Base-by-base conservation (phyloP, 2,113 vertebrate genomes). In the Agelaius phoeniceus region DNA sequence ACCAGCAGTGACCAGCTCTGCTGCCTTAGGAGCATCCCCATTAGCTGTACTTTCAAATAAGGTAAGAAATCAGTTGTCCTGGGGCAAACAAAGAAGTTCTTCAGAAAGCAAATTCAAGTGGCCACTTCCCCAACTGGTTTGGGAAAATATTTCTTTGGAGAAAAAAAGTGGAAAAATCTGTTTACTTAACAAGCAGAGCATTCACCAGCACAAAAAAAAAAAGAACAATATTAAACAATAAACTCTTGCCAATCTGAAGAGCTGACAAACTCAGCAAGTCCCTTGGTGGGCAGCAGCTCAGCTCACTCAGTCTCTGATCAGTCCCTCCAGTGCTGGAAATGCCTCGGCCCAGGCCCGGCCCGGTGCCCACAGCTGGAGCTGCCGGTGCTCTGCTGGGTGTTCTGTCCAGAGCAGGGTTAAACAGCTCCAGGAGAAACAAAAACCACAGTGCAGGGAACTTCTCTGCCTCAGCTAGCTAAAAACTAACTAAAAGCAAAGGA, bases 1-100 rank as follows among this genome's bases (percentile, higher is more conserved):
- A 20, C 43, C 1, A 7, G 20, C 72, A 30, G 2, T 17, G 30
- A 49, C 24, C 26, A 39, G 26, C 57, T 55, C 59, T 0, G 0
- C n/a, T 87, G 12, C 31, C 8, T 59, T n/a, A 18, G 55, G 33
- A 80, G 22, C 31, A 43, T 13, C 31, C 6, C 21, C 10, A 27
- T 52, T 67, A 31, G 37, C 20, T 62, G 18, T 41, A 4, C 75
- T 52, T 57, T 76, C 58, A 35, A 28, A 22, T 55, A 31, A 65
- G 46, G 49, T 68, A 79, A 49, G 82, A 73, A 76, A 65, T 72
- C 4, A 28, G 37, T 27, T 61, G 24, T 19, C 35, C 35, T 61
- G 26, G 35, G 26, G 35, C 8, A 62, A 28, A 62, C 35, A 37
- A 61, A 37, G 11, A 7, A 11, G 5, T 18, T 61, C 24, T 37